phyloP scores from a whole-genome alignment of 2,797 vertebrate species.

The Cebuella pygmaea region DNA sequence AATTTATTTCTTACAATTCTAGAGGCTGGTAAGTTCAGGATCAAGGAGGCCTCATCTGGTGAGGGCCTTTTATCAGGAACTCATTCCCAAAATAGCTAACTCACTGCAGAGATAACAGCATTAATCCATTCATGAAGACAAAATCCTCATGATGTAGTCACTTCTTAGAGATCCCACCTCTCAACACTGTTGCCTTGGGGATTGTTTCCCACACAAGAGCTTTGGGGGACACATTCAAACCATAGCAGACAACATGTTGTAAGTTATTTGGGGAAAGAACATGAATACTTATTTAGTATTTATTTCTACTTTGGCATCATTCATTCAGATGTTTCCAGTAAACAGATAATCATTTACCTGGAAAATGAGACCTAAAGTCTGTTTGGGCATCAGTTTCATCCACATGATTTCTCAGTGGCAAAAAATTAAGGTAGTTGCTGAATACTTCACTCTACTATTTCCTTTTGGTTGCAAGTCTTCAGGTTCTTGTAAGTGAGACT shows the following conservation, averaged over 20 bases:
- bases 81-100: neutral
- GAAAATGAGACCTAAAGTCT: neutral
- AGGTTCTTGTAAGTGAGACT: neutral
- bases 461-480: constrained; percentile 10
- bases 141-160: neutral
- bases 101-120: neutral
- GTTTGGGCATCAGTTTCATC: neutral
- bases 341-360: neutral
- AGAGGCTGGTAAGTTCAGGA: neutral
- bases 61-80: neutral
- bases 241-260: neutral
- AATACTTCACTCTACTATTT: constrained; percentile 2
- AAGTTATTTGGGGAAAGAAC: constrained; percentile 12
- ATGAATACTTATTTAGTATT: neutral
- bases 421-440: constrained; percentile 32
- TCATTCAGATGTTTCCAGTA: neutral
- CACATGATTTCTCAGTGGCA: neutral
- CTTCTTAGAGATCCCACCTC: neutral
- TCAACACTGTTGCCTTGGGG: neutral
- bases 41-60: neutral
- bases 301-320: neutral
- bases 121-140: neutral
- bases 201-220: neutral
- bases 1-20: neutral
- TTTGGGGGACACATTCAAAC: neutral